Evolutionary conservation across 2,113 vertebrate species (phyloP).

Genomic region (Triplophysa dalaica): DNA sequence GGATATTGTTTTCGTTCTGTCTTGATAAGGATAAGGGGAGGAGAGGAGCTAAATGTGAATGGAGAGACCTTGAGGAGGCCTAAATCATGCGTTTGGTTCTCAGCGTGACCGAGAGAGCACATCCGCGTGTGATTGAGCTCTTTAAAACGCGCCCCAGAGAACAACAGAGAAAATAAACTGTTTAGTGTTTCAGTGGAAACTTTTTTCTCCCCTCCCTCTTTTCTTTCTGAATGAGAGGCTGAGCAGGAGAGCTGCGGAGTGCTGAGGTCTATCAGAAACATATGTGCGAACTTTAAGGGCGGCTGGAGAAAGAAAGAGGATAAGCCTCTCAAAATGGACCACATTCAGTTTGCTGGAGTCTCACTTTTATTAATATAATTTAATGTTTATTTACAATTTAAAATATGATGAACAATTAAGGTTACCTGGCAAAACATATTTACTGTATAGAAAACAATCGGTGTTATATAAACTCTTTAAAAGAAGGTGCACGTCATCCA

Average conservation of each 20-base stretch:
- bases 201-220: conserved; percentile 55
- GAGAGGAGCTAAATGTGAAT: conserved; percentile 30
- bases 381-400: not conserved
- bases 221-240: conserved; percentile 68
- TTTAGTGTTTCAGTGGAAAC: conserved; percentile 61
- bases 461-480: too few relatives aligned
- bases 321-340: conserved; percentile 68
- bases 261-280: conserved; percentile 82
- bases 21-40: conserved; percentile 9
- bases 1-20: not conserved
- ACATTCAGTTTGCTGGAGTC: conserved; percentile 43
- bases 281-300: conserved; percentile 75
- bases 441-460: too few relatives aligned
- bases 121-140: conserved; percentile 58
- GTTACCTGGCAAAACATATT: not conserved
- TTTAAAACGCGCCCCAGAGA: conserved; percentile 52
- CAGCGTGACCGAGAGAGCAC: conserved; percentile 49
- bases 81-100: conserved; percentile 42
- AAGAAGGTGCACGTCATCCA: too few relatives aligned
- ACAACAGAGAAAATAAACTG: conserved; percentile 57
- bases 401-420: not conserved
- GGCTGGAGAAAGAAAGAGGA: conserved; percentile 61
- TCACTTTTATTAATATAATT: not conserved
- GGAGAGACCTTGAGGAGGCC: conserved; percentile 31
- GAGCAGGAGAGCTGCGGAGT: conserved; percentile 74